Base-by-base conservation (phyloP, 2,888 invertebrate genomes). In the Apeira syringaria region DNA sequence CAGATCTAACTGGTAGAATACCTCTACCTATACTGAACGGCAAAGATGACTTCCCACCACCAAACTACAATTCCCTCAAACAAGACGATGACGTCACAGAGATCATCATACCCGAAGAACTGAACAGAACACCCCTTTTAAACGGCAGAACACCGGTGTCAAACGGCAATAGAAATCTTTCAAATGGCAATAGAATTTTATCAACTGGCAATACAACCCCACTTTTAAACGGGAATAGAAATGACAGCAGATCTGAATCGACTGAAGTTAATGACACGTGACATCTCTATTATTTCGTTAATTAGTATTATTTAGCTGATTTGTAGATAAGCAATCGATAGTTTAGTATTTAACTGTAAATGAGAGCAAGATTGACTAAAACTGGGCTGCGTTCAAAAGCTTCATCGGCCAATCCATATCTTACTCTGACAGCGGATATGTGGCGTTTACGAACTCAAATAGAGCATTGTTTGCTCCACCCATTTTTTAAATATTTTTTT, bases 1-100 rank as follows among this genome's bases (percentile, higher is more conserved):
- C 80, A 88, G 88, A 73, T 56, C 67, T 88, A 5, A 86, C 87
- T 0, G 76, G 80, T 3, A 79, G 81, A 56, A 74, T 84, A 40
- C 75, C 85, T 0, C 44, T 87, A 42, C 68, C 79, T 1, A 34
- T 75, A 7, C 47, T 84, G 9, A 74, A 50, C 33, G 55, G 59
- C 5, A 66, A 68, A 6, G 65, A 65, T 5, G 51, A 55, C 1
- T 73, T 78, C 0, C 86, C 87, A 0, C 86, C 86, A 0, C 87
- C 88, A 0, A 78, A 79, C 2, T 88, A 88, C 65, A 73, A 69
- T 2, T 74, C 80, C 0, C 38, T 87, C 1, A 61, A 61, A 20
- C 67, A 67, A 43, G 72, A 78, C 33, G 74, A 78, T 20, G 80
- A 78, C 42, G 60, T 71, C 38, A 73, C 79, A 5, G 85, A 87